phyloP scores from a whole-genome alignment of 2,888 invertebrate species.

The Sturmia bella region DNA sequence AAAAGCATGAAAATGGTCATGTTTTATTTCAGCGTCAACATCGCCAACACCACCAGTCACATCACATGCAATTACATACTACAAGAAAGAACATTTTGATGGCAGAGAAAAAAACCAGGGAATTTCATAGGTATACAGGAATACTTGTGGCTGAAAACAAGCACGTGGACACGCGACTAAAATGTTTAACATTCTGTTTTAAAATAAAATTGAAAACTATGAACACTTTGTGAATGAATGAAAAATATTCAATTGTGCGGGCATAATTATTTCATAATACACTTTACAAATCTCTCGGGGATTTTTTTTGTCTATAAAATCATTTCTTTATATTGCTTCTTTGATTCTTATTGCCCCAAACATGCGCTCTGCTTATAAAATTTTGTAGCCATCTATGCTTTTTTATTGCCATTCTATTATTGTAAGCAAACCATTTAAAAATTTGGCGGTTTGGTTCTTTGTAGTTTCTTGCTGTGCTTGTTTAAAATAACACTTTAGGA shows the following conservation, averaged over 20 bases:
- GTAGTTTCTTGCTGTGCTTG: conserved; percentile 21
- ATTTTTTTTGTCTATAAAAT: conserved; percentile 25
- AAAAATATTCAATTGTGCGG: conserved; percentile 45
- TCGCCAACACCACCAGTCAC: conserved; percentile 20
- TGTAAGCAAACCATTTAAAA: conserved; percentile 41
- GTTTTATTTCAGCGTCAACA: conserved; percentile 41
- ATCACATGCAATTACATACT: neutral
- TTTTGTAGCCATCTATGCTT: conserved; percentile 16
- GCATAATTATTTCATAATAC: conserved; percentile 40
- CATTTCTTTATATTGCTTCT: conserved; percentile 42
- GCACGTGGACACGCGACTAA: conserved; percentile 58
- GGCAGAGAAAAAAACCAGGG: neutral
- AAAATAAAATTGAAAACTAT: conserved; percentile 11
- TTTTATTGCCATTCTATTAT: conserved; percentile 40
- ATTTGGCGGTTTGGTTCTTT: conserved; percentile 45
- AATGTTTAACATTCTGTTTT: conserved; percentile 58
- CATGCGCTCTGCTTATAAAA: conserved; percentile 54
- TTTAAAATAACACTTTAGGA: conserved; percentile 42
- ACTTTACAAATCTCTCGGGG: conserved; percentile 46
- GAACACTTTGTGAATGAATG: conserved; percentile 55
- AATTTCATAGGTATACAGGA: too few relatives aligned
- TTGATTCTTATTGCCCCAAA: conserved; percentile 47
- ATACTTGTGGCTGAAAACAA: conserved; percentile 21
- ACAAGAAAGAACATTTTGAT: neutral
- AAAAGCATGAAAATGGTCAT: conserved; percentile 55